Percentiles rank a stretch among this genome's conserved stretches.
Evolutionary conservation across 1,140 invertebrate genomes (phyloP).

Genomic region (Drosophila carrolli): DNA sequence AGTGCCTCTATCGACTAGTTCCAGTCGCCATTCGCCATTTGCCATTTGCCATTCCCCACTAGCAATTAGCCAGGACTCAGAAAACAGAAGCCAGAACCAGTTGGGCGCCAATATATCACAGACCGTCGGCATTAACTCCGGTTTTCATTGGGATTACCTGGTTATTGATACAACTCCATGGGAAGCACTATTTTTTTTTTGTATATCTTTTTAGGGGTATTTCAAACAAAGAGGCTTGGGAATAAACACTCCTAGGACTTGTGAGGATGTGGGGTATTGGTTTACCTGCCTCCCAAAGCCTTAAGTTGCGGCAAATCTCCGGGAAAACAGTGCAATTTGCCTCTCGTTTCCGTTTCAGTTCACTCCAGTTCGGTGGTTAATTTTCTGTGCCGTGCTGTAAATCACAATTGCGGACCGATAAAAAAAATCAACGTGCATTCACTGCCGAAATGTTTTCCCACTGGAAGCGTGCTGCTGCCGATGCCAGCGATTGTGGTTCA

Average conservation of each 20-base stretch:
- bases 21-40: slow-evolving; percentile 24
- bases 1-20: slow-evolving; percentile 28
- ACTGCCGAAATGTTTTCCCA: slow-evolving; percentile 56
- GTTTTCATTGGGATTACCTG: too few relatives aligned
- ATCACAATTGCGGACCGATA: slow-evolving; percentile 58
- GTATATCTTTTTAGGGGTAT: not conserved
- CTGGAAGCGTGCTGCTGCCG: slow-evolving; percentile 48
- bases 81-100: slow-evolving; percentile 1
- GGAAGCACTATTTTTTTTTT: not conserved
- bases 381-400: slow-evolving; percentile 35
- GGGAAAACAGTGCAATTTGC: slow-evolving; percentile 10
- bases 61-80: slow-evolving; percentile 34
- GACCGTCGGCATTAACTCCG: not conserved
- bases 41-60: slow-evolving; percentile 36
- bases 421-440: slow-evolving; percentile 59
- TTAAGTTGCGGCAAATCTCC: not conserved
- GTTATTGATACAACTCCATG: too few relatives aligned
- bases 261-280: not conserved
- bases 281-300: slow-evolving; percentile 16
- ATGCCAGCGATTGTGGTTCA: slow-evolving; percentile 22
- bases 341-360: slow-evolving; percentile 17
- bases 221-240: not conserved
- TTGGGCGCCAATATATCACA: slow-evolving; percentile 21
- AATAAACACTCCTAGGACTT: not conserved
- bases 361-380: slow-evolving; percentile 40